Base-by-base conservation (phyloP, 2,113 vertebrate genomes). In the Pomatostomus ruficeps region DNA sequence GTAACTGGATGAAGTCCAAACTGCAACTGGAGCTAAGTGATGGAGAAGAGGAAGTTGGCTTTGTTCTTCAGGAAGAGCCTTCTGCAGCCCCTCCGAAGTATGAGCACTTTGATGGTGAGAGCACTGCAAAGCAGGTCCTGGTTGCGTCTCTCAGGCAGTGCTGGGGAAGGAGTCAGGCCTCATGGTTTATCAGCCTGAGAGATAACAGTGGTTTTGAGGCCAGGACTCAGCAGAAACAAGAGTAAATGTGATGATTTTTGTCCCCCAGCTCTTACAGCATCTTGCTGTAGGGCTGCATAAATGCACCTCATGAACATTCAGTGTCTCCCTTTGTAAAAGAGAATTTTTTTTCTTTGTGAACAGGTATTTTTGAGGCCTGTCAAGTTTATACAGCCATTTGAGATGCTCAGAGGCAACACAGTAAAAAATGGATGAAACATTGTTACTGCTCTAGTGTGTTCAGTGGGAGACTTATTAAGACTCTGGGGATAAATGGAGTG, bases 31-130 rank as follows among this genome's bases (percentile, higher is more conserved):
- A 99, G 92, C 96, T 98, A 81, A 97, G 95, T 14, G 97, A 98
- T 86, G 98, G 97, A n/a, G 98, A 98, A 85, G 96, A 95, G 5
- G 95, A 94, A 76, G 25, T 33, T 96, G 88, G 81, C 33, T 35
- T 61, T 49, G 25, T 74, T 89, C 67, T 93, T 63, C n/a, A 33
- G 33, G 90, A 94, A 49, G 46, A 88, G 70, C 70, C 81, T 70
- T 42, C 74, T 73, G 59, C 58, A 92, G 79, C 45, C 79, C 58
- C 85, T 89, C 62, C 65, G 72, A 90, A 97, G 67, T 97, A 97
- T 80, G 94, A 95, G 82, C 98, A 58, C 66, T 99, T 99, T 98
- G 97, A 99, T 85, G 99, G 99, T 99, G 98, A 94, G 97, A 90
- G 57, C 80, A 43, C 43, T 75, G 23, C 66, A 77, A 35, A 95